Percentiles rank a stretch among this genome's conserved stretches.
phyloP scores from a whole-genome alignment of 2,888 invertebrate genomes.

The Eretmocerus hayati region DNA sequence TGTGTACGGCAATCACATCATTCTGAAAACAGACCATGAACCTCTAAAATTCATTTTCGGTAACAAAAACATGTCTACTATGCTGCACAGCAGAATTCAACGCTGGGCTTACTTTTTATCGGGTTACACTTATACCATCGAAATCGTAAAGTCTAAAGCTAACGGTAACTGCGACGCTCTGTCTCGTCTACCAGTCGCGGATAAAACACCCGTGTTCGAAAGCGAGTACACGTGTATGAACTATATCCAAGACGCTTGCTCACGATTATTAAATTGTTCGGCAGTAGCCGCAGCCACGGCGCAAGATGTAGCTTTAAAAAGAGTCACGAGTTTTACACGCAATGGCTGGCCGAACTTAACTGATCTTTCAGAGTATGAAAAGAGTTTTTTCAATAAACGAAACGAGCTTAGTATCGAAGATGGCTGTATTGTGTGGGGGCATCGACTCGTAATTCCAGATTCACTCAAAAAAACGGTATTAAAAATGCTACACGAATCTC shows the following conservation, averaged over 20 bases:
- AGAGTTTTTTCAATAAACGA: neutral
- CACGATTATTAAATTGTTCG: conserved; percentile 4
- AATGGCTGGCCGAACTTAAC: neutral
- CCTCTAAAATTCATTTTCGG: conserved; percentile 17
- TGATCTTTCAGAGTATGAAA: neutral
- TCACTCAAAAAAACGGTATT: conserved; percentile 3
- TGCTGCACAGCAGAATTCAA: conserved; percentile 10
- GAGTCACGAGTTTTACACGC: neutral
- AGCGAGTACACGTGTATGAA: conserved; percentile 10
- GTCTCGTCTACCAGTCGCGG: conserved; percentile 8
- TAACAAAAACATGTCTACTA: conserved; percentile 14
- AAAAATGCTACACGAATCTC: conserved; percentile 10
- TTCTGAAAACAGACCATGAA: conserved; percentile 18
- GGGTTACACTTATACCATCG: conserved; percentile 14
- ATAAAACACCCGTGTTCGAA: conserved; percentile 14
- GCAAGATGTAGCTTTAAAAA: conserved; percentile 10
- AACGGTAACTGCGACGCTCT: conserved; percentile 21
- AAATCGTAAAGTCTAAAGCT: conserved; percentile 11
- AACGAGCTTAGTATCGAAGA: neutral
- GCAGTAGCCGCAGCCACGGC: conserved; percentile 1
- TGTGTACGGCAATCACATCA: conserved; percentile 10
- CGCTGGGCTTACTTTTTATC: conserved; percentile 20
- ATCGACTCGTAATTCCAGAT: conserved; percentile 11
- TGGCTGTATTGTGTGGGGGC: conserved; percentile 7
- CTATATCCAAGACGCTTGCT: conserved; percentile 8